phyloP scores from a whole-genome alignment of 1,140 invertebrate genomes.

The Charaxes varanes region DNA sequence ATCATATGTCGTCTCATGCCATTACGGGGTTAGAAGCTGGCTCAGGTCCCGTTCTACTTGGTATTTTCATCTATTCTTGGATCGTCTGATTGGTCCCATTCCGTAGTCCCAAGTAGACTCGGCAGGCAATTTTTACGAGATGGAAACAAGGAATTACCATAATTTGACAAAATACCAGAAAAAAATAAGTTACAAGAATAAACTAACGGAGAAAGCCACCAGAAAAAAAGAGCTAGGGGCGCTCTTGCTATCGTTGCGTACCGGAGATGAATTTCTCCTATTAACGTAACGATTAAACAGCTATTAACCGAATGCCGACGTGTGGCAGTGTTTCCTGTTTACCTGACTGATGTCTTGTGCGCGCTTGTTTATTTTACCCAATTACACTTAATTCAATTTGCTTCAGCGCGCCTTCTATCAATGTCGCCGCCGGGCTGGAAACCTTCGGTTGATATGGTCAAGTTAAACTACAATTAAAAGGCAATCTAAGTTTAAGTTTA shows the following conservation, averaged over 20 bases:
- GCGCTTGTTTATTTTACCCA: slow-evolving; percentile 17
- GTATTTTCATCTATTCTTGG: too few species aligned
- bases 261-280: slow-evolving; percentile 54
- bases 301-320: slow-evolving; percentile 53
- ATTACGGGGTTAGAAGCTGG: too few species aligned
- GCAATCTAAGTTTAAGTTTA: too few species aligned
- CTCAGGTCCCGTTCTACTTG: too few species aligned
- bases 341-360: slow-evolving; percentile 32
- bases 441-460: slow-evolving; percentile 1
- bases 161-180: too few species aligned
- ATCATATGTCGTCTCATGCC: too few species aligned
- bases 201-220: slow-evolving; percentile 38
- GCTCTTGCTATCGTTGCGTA: slow-evolving; percentile 24
- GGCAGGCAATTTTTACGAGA: too few species aligned
- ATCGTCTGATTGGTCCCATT: too few species aligned
- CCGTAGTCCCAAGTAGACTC: too few species aligned
- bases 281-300: slow-evolving; percentile 57
- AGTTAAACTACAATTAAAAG: too few species aligned
- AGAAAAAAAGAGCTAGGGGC: slow-evolving; percentile 35
- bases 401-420: slow-evolving; percentile 10
- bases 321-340: slow-evolving; percentile 45
- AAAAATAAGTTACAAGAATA: slow-evolving; percentile 18
- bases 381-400: slow-evolving; percentile 20
- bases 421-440: slow-evolving; percentile 3
- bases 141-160: too few species aligned